Conservation (phyloP, 1,140 invertebrate species). For the Atta cephalotes region DNA sequence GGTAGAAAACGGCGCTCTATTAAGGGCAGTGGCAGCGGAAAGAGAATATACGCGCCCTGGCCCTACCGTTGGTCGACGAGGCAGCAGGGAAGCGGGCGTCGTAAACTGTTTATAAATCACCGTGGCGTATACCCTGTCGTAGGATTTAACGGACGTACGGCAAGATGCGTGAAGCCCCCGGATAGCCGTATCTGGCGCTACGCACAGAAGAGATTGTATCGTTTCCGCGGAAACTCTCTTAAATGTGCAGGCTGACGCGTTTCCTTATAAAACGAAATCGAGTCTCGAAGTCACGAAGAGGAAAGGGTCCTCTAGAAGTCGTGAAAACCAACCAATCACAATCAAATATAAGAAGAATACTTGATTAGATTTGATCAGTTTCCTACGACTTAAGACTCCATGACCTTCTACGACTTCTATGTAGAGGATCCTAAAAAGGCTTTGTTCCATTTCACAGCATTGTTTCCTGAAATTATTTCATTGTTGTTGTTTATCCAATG, state of each 20-base stretch:
- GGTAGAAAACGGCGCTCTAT: slow-evolving; percentile 79
- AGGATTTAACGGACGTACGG: slow-evolving; percentile 57
- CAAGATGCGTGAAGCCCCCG: slow-evolving; percentile 63
- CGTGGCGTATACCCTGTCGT: slow-evolving; percentile 66
- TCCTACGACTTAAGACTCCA: no score
- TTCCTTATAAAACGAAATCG: slow-evolving; percentile 28
- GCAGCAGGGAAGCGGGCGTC: slow-evolving; percentile 47
- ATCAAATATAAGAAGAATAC: no score
- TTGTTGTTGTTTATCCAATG: no score
- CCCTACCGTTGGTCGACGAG: not conserved
- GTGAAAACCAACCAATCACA: no score
- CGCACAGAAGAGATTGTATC: slow-evolving; percentile 68
- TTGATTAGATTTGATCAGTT: no score
- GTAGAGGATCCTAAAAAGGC: not conserved
- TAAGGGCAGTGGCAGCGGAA: slow-evolving; percentile 72
- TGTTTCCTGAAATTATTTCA: no score
- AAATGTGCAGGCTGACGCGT: slow-evolving; percentile 41
- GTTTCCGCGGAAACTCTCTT: slow-evolving; percentile 66
- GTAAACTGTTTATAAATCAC: slow-evolving; percentile 75
- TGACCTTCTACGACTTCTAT: no score
- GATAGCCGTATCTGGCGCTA: slow-evolving; percentile 70
- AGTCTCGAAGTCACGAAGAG: not conserved
- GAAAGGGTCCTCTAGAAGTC: no score
- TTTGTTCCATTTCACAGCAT: no score
- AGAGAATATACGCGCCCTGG: slow-evolving; percentile 56